Evolutionary conservation across 2,797 vertebrate genomes (phyloP).

Genomic region (Aplochiton taeniatus): DNA sequence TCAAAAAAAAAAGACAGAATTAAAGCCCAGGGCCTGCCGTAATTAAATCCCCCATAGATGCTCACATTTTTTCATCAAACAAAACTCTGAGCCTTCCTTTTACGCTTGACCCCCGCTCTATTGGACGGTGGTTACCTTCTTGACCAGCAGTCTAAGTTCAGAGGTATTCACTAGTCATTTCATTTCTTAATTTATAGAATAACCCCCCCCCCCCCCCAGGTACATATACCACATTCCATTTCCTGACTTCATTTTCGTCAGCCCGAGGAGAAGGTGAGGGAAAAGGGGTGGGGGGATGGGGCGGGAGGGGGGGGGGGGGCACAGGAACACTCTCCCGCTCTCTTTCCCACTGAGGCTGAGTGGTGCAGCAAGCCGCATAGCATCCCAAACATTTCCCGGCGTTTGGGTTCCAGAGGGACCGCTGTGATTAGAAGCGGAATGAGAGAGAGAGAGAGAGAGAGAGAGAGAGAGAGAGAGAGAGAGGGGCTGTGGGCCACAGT

Average conservation of each 20-base stretch:
- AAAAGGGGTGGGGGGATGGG: background rate
- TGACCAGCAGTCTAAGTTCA: slow-evolving; percentile 48
- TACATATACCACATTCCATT: slow-evolving; percentile 35
- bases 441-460: slow-evolving; percentile 30
- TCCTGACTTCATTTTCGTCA: slow-evolving; percentile 58
- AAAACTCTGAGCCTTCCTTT: slow-evolving; percentile 60
- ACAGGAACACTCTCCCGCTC: slow-evolving; percentile 27
- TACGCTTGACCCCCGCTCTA: slow-evolving; percentile 53
- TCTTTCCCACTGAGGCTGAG: slow-evolving; percentile 23
- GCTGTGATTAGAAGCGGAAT: slow-evolving; percentile 62
- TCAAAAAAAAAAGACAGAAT: slow-evolving; percentile 70
- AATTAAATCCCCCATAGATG: slow-evolving; percentile 68
- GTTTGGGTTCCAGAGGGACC: slow-evolving; percentile 39
- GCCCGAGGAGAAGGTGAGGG: background rate
- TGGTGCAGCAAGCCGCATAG: slow-evolving; percentile 15
- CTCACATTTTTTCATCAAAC: slow-evolving; percentile 62
- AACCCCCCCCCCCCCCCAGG: slow-evolving; percentile 29
- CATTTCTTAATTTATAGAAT: slow-evolving; percentile 54
- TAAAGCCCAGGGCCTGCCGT: slow-evolving; percentile 55
- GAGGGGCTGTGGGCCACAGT: slow-evolving; percentile 49
- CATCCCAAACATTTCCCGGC: slow-evolving; percentile 51
- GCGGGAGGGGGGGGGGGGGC: slow-evolving; percentile 20
- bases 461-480: slow-evolving; percentile 25
- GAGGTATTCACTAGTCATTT: slow-evolving; percentile 57
- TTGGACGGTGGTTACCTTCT: slow-evolving; percentile 45